These are phyloP conservation scores for Drosophila arizonae DNA, from an alignment of 1,140 invertebrate species.

Conservation along the genomic window DNA sequence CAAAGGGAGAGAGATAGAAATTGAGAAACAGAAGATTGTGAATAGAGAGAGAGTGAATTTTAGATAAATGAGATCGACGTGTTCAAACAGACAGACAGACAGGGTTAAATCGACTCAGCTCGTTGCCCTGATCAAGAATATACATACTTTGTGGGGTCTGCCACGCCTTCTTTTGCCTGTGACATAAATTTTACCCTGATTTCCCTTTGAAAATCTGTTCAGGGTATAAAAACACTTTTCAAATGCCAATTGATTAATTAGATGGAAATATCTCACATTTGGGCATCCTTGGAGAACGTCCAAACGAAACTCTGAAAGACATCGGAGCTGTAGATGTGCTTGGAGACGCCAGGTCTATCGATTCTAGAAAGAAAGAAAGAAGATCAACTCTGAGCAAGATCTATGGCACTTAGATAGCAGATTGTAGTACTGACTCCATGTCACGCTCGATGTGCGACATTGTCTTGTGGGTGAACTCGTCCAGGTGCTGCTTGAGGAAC, in stretches of 20 bases:
- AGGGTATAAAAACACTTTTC: too few species aligned
- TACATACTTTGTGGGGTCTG: too few species aligned
- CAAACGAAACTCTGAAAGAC: slow-evolving; percentile 81
- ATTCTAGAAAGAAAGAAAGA: slow-evolving; percentile 43
- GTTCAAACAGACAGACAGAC: too few species aligned
- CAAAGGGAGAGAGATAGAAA: neutral
- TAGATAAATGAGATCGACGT: too few species aligned
- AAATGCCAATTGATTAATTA: too few species aligned
- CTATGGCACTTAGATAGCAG: too few species aligned
- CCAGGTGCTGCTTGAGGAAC: slow-evolving; percentile 70
- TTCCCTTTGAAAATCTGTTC: too few species aligned
- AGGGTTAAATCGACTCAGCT: too few species aligned
- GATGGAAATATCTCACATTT: slow-evolving; percentile 53
- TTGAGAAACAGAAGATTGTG: too few species aligned
- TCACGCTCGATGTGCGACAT: slow-evolving; percentile 82
- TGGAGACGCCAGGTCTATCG: slow-evolving; percentile 74
- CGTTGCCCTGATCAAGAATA: too few species aligned
- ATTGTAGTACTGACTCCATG: slow-evolving; percentile 66
- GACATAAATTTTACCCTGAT: too few species aligned
- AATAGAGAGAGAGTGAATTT: neutral
- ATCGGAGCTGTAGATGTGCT: slow-evolving; percentile 73
- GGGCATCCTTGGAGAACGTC: slow-evolving; percentile 81
- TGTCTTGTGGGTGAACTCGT: slow-evolving; percentile 82
- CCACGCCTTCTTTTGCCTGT: too few species aligned
- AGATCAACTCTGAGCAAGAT: neutral